A percentile compares a stretch with the other conserved stretches of the same genome.
These are phyloP conservation scores for Philonicus albiceps DNA, from an alignment of 2,888 invertebrate genomes.

Conservation along the genomic window DNA sequence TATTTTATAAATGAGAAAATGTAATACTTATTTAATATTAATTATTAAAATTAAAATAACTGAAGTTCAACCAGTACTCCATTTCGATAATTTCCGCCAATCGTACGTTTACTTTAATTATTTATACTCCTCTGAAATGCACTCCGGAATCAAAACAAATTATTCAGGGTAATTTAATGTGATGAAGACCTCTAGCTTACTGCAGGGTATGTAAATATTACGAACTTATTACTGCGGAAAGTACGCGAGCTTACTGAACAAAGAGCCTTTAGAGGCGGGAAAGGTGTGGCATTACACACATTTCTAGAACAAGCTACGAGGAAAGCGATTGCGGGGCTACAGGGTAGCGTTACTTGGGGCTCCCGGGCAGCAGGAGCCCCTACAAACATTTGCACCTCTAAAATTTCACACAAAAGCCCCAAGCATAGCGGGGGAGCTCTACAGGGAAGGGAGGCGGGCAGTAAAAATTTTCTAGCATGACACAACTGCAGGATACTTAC, in stretches of 20 bases:
- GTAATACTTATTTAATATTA: not conserved
- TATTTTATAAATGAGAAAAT: not conserved
- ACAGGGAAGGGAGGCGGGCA: not conserved
- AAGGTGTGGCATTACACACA: not conserved
- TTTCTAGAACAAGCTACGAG: not conserved
- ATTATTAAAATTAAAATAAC: not conserved
- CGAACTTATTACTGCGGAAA: not conserved
- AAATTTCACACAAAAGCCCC: not conserved
- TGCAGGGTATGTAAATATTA: not conserved
- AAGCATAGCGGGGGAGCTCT: not conserved
- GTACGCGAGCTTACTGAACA: not conserved
- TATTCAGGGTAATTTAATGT: not conserved
- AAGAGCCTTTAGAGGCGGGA: not conserved
- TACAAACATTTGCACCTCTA: not conserved
- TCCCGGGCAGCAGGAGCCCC: not conserved
- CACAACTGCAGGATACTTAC: conserved; percentile 64
- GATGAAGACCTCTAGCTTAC: not conserved
- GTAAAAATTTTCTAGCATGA: conserved; percentile 39
- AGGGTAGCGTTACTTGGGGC: not conserved
- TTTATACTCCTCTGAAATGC: not conserved
- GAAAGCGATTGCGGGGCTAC: not conserved
- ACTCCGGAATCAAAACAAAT: not conserved
- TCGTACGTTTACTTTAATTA: not conserved
- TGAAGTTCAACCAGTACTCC: not conserved
- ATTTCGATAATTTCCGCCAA: not conserved